Conservation (phyloP, 2,113 vertebrate species). For the rabbit (Oryctolagus cuniculus) region mOryCun1.1 NC_091442.1:107667001-107667500, state of each 20-base stretch:
- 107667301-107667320: not conserved
- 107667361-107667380: not conserved
- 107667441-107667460: not conserved
- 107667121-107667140: not conserved
- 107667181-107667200: not conserved
- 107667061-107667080: not conserved
- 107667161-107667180: not conserved
- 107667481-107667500: not conserved
- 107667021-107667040: not conserved
- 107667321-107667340: not conserved
- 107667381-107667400: not conserved
- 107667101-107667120: not conserved
- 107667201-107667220: not conserved
- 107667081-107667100: not conserved
- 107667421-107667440: not conserved
- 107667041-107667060: not conserved
- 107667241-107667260: not conserved
- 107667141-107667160: not conserved
- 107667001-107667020: not conserved
- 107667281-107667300: not conserved
- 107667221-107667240: not conserved
- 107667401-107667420: not conserved
- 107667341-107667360: not conserved
- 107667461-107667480: not conserved
- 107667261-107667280: not conserved